These are phyloP conservation scores for Actinostola sp. DNA, from an alignment of 92 coral and sea anemone genomes.

Conservation along the genomic window DNA sequence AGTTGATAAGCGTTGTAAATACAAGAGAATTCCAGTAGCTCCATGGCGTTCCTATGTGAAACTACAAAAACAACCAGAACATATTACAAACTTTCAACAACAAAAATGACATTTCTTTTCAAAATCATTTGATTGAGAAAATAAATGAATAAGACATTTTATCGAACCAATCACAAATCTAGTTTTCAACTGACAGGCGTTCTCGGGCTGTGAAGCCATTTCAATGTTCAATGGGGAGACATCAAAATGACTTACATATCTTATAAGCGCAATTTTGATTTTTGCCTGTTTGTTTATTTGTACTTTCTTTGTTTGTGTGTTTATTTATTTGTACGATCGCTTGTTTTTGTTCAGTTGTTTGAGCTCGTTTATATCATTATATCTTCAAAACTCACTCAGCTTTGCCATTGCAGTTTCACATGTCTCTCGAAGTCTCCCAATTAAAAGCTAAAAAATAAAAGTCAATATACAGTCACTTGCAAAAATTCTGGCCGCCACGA, in stretches of 20 bases:
- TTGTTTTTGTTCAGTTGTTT: background rate
- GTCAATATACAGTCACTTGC: background rate
- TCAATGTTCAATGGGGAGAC: constrained; percentile 5
- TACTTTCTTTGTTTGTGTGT: background rate
- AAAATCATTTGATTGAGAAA: no score
- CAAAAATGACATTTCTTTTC: no score
- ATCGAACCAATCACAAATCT: background rate
- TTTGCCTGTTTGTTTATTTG: no score
- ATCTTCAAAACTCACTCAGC: constrained; percentile 54
- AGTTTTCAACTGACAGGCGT: background rate
- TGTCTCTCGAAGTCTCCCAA: constrained; percentile 71
- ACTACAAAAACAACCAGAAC: constrained; percentile 52
- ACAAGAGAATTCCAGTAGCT: constrained; percentile 81
- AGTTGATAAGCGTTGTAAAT: constrained; percentile 87
- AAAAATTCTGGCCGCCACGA: background rate
- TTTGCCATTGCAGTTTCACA: constrained; percentile 85
- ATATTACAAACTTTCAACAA: no score
- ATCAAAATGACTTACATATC: no score
- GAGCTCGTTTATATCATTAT: background rate
- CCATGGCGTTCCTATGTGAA: constrained; percentile 75
- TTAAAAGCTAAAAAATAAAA: constrained; percentile 63
- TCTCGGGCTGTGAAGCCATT: background rate
- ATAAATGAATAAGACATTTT: no score
- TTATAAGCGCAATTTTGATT: no score
- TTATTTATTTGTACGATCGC: background rate